phyloP scores from a whole-genome alignment of 2,113 vertebrate genomes.

The Spea bombifrons region DNA sequence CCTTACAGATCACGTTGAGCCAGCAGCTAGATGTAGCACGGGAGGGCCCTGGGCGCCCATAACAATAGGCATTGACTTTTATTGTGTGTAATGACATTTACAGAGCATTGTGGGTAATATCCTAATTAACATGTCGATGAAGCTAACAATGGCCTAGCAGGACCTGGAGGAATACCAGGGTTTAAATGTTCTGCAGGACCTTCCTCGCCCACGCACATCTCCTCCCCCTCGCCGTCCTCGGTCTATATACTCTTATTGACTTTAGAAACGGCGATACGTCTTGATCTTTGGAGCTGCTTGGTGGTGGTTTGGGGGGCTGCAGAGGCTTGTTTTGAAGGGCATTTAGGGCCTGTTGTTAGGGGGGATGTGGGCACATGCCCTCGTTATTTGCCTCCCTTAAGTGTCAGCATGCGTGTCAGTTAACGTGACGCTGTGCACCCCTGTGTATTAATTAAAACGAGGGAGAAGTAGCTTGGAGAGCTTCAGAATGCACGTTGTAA shows the following conservation, averaged over 20 bases:
- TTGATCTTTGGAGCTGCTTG: not conserved
- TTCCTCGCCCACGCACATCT: conserved; percentile 8
- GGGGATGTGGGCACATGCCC: conserved; percentile 4
- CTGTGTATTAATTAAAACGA: conserved; percentile 52
- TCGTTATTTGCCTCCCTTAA: not conserved
- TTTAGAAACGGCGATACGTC: not conserved
- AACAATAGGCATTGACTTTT: conserved; percentile 31
- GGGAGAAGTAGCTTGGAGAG: conserved; percentile 42
- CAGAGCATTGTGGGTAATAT: conserved; percentile 31
- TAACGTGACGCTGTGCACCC: conserved; percentile 28
- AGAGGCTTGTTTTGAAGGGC: not conserved
- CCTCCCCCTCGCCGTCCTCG: not conserved
- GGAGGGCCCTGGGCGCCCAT: conserved; percentile 7
- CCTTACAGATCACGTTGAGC: not conserved
- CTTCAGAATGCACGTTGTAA: conserved; percentile 35
- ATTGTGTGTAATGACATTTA: conserved; percentile 33
- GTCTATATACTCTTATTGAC: conserved; percentile 20
- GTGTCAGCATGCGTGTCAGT: conserved; percentile 12
- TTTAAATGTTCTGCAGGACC: conserved; percentile 21
- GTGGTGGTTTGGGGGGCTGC: not conserved
- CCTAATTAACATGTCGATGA: conserved; percentile 31
- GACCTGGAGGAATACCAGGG: conserved; percentile 17
- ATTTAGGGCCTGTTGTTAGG: not conserved
- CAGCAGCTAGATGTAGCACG: not conserved
- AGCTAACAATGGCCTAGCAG: conserved; percentile 24